Percentiles rank a stretch among this genome's conserved stretches.
Evolutionary conservation across 2,797 vertebrate species (phyloP).

Genomic region (Esox lucius): DNA sequence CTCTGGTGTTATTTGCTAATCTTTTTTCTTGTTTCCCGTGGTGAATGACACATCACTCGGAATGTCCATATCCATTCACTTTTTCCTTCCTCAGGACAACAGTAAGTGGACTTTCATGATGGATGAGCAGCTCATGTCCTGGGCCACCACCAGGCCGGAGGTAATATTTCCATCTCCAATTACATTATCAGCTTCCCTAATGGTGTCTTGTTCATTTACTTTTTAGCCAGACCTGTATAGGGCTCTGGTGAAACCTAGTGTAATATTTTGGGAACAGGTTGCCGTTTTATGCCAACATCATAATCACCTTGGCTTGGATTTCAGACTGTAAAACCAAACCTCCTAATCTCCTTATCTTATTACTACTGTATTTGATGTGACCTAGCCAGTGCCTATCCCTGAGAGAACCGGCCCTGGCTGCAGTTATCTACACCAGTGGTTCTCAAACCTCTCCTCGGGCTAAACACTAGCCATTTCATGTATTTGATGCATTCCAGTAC

Average conservation of each 20-base stretch:
- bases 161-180: slow-evolving; percentile 49
- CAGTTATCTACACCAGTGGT: no score
- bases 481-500: no score
- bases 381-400: background rate
- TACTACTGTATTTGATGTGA: background rate
- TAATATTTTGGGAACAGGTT: background rate
- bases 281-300: background rate
- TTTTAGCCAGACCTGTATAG: background rate
- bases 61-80: background rate
- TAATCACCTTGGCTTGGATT: slow-evolving; percentile 18
- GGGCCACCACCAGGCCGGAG: slow-evolving; percentile 81
- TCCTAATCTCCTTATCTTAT: background rate
- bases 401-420: background rate
- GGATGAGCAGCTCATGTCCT: slow-evolving; percentile 84
- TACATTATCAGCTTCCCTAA: background rate
- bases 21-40: background rate
- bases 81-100: slow-evolving; percentile 71
- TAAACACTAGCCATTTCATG: no score
- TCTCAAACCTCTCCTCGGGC: no score
- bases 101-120: slow-evolving; percentile 83
- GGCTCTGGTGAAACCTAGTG: background rate
- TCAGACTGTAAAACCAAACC: slow-evolving; percentile 3
- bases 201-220: background rate
- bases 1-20: background rate
- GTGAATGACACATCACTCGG: background rate